phyloP scores from a whole-genome alignment of 37 sponge, comb jelly and placozoan species.

The Theonella swinhoei region DNA sequence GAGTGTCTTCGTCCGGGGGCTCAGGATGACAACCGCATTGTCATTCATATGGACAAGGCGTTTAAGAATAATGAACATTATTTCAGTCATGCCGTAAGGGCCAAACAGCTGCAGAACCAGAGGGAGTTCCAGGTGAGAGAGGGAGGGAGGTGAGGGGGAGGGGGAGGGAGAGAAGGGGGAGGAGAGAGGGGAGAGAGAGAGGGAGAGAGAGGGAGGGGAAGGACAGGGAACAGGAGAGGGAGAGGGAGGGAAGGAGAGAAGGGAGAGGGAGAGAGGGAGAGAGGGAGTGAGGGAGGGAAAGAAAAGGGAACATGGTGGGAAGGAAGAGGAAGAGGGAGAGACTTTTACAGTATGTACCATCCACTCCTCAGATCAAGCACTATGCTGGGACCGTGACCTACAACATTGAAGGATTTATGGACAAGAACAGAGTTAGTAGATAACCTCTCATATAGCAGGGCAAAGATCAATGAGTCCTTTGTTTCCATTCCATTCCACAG shows the following conservation, averaged over 20 bases:
- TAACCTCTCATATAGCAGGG: neutral
- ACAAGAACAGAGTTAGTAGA: constrained; percentile 73
- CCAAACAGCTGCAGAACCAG: constrained; percentile 50
- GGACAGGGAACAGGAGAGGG: neutral
- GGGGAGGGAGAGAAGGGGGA: neutral
- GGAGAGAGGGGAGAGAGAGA: neutral
- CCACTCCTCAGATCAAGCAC: constrained; percentile 58
- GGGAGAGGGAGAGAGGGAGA: neutral
- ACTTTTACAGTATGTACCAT: no score
- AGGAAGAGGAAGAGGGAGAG: neutral
- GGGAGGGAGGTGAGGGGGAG: neutral
- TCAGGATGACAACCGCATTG: constrained; percentile 63
- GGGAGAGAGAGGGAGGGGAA: neutral
- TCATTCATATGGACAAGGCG: constrained; percentile 75
- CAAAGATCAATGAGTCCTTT: neutral
- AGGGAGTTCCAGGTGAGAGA: constrained; percentile 59
- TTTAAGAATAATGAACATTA: constrained; percentile 36
- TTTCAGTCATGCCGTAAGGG: constrained; percentile 47
- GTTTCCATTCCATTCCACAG: constrained; percentile 1
- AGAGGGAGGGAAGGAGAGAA: neutral
- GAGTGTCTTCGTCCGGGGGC: constrained; percentile 74
- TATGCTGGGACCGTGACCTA: constrained; percentile 81
- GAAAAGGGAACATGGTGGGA: neutral
- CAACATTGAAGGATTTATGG: constrained; percentile 61
- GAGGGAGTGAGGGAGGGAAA: neutral